These are phyloP conservation scores for Marisa cornuarietis DNA, from an alignment of 1,140 invertebrate genomes.

Conservation along the genomic window DNA sequence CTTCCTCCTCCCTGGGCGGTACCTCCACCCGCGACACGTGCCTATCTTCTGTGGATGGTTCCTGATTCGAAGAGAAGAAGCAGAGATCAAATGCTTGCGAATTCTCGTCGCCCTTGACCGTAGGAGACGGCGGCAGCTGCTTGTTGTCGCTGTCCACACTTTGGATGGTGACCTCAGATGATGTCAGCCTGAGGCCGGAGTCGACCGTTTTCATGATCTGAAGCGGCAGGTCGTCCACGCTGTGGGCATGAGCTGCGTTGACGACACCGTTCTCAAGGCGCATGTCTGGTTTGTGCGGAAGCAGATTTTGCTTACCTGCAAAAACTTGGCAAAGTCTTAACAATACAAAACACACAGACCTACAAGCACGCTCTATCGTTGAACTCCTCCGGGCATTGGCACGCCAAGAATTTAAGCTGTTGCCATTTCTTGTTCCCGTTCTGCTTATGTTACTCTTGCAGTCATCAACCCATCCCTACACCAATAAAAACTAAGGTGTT, in stretches of 20 bases:
- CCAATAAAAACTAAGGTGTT: too few relatives aligned
- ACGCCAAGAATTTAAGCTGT: too few relatives aligned
- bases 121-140: too few relatives aligned
- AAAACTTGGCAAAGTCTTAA: too few relatives aligned
- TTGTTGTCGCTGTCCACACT: background rate
- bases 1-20: background rate
- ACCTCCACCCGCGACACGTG: background rate
- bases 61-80: conserved; percentile 16
- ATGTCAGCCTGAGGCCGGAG: background rate
- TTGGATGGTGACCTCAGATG: background rate
- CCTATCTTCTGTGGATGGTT: background rate
- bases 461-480: too few relatives aligned
- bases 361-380: too few relatives aligned
- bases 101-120: background rate
- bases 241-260: background rate
- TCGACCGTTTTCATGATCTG: background rate
- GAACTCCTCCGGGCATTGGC: too few relatives aligned
- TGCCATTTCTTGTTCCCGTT: too few relatives aligned
- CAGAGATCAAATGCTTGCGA: conserved; percentile 5
- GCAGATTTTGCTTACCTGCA: background rate
- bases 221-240: background rate
- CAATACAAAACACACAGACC: too few relatives aligned
- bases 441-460: too few relatives aligned
- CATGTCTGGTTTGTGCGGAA: background rate
- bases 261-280: background rate